Conservation (phyloP, 2,797 vertebrate species). For the Tangara arthus region DNA sequence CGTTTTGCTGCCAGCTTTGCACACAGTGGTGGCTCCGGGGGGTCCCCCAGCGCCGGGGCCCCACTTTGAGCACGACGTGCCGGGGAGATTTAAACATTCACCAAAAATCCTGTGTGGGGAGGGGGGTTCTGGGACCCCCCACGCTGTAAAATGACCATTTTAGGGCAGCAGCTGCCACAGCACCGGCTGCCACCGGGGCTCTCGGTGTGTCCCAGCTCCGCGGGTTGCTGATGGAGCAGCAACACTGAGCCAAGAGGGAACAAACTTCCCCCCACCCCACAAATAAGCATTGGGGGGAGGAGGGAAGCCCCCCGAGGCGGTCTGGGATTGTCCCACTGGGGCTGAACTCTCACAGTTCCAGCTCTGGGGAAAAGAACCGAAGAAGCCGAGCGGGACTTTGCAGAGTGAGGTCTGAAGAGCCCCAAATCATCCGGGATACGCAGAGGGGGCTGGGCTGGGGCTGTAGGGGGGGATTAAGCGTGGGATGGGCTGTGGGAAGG, state of each 20-base stretch:
- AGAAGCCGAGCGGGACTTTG: fast-evolving
- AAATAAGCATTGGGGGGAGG: fast-evolving
- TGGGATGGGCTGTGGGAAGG: fast-evolving
- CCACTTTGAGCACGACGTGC: fast-evolving
- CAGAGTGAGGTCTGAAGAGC: not conserved
- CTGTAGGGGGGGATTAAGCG: no score
- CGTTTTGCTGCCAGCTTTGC: not conserved
- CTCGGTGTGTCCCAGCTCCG: fast-evolving
- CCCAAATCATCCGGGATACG: fast-evolving
- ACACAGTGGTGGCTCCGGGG: fast-evolving
- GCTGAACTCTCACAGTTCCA: fast-evolving
- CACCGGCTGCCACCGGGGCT: not conserved
- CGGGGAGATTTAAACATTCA: not conserved
- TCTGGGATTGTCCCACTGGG: fast-evolving
- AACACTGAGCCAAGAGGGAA: fast-evolving
- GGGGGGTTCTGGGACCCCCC: not conserved
- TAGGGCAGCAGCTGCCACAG: not conserved
- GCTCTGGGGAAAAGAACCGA: not conserved
- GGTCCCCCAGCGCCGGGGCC: not conserved
- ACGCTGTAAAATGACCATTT: not conserved
- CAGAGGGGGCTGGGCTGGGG: not conserved
- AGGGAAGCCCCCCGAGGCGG: not conserved
- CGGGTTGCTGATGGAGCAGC: not conserved
- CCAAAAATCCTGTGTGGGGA: not conserved
- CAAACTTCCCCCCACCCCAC: not conserved